Evolutionary conservation across 2,113 vertebrate species (phyloP).

Genomic region (Suricata suricatta): DNA sequence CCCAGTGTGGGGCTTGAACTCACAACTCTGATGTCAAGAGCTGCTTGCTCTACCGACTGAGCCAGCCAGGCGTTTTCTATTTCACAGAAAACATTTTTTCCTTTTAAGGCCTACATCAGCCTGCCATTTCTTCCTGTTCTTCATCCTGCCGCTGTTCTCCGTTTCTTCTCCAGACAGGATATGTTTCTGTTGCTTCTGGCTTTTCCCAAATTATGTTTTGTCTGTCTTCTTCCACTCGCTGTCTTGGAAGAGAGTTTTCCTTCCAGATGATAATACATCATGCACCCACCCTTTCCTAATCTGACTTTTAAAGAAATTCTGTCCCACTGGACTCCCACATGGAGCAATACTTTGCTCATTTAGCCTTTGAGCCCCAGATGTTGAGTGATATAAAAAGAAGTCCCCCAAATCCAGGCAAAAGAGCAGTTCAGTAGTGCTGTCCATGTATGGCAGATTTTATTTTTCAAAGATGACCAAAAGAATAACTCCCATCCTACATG

Average conservation of each 20-base stretch:
- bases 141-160: background rate
- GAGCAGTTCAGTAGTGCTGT: background rate
- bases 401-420: background rate
- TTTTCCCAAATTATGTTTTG: background rate
- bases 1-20: background rate
- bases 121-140: background rate
- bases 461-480: constrained; percentile 1
- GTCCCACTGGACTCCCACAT: background rate
- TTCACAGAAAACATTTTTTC: background rate
- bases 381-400: background rate
- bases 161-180: background rate
- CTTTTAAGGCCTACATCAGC: background rate
- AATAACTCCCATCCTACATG: background rate
- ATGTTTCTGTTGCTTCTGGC: background rate
- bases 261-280: background rate
- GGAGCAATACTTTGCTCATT: background rate
- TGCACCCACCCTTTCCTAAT: background rate
- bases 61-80: background rate
- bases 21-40: background rate
- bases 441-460: background rate
- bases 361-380: background rate
- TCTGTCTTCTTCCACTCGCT: background rate
- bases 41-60: background rate
- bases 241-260: background rate
- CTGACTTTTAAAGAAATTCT: background rate